Percentiles rank a stretch among this genome's conserved stretches.
phyloP scores from a whole-genome alignment of 1,140 invertebrate species.

The Lanistes nyassanus region DNA sequence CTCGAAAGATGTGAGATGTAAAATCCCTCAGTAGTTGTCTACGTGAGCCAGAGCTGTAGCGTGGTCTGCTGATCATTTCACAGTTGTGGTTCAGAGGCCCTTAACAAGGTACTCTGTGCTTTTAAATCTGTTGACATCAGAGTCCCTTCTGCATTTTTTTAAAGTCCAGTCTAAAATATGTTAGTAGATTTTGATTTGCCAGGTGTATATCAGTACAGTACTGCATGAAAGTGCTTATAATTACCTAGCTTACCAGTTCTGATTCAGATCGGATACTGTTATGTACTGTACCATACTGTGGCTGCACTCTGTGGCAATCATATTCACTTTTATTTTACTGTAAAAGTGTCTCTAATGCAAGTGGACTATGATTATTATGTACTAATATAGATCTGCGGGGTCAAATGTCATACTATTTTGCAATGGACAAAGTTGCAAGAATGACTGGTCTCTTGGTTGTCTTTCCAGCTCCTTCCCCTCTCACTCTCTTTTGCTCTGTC shows the following conservation, averaged over 20 bases:
- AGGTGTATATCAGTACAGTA: not conserved
- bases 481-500: conserved; percentile 11
- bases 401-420: conserved; percentile 7
- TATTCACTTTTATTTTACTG: conserved; percentile 20
- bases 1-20: no score
- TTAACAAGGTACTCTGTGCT: no score
- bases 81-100: no score
- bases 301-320: conserved; percentile 1
- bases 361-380: conserved; percentile 5
- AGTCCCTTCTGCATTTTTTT: no score
- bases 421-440: conserved; percentile 8
- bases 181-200: no score
- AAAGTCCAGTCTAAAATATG: no score
- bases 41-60: no score
- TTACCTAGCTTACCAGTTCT: no score
- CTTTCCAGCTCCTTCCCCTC: conserved; percentile 8
- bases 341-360: conserved; percentile 26
- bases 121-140: no score
- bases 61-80: no score
- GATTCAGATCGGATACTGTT: not conserved
- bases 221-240: not conserved
- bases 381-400: not conserved
- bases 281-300: not conserved
- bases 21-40: no score
- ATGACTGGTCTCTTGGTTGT: not conserved